A percentile compares a stretch with the other conserved stretches of the same genome.
These are phyloP conservation scores for Dicroscelio sp. DNA, from an alignment of 2,888 invertebrate genomes.

Conservation along the genomic window DNA sequence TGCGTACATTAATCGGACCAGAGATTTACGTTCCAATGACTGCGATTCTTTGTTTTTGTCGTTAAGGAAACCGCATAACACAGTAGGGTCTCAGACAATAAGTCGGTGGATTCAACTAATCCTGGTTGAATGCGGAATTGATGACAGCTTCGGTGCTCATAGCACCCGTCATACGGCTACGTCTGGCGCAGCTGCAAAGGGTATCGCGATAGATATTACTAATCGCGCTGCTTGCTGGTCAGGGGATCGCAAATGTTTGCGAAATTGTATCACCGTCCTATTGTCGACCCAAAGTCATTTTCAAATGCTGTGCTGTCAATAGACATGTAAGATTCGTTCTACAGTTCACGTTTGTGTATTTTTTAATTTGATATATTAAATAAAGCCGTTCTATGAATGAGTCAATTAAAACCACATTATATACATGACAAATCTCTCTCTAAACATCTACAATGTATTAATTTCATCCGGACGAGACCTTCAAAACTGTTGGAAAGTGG, in stretches of 20 bases:
- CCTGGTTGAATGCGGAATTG: constrained; percentile 4
- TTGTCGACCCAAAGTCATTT: not conserved
- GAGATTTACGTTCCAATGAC: not conserved
- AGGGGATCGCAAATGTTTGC: constrained; percentile 38
- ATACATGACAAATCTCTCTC: not conserved
- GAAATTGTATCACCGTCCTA: constrained; percentile 40
- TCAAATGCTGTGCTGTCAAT: not conserved
- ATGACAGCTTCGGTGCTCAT: constrained; percentile 32
- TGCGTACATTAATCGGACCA: constrained; percentile 41
- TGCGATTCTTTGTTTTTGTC: constrained; percentile 52
- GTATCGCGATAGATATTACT: constrained; percentile 52
- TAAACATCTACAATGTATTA: not conserved
- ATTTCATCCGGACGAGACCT: not conserved
- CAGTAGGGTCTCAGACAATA: constrained; percentile 54
- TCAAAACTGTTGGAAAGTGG: not conserved
- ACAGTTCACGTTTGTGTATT: not conserved
- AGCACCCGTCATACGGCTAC: constrained; percentile 64
- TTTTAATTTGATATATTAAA: not conserved
- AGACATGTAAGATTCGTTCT: not conserved
- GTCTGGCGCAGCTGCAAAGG: constrained; percentile 54
- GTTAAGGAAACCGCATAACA: constrained; percentile 38
- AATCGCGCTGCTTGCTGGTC: constrained; percentile 56
- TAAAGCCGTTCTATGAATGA: not conserved
- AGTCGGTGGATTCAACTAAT: constrained; percentile 47
- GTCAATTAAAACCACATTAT: not conserved